Base-by-base conservation (phyloP, 2,113 vertebrate genomes). In the Synchiropus splendidus region DNA sequence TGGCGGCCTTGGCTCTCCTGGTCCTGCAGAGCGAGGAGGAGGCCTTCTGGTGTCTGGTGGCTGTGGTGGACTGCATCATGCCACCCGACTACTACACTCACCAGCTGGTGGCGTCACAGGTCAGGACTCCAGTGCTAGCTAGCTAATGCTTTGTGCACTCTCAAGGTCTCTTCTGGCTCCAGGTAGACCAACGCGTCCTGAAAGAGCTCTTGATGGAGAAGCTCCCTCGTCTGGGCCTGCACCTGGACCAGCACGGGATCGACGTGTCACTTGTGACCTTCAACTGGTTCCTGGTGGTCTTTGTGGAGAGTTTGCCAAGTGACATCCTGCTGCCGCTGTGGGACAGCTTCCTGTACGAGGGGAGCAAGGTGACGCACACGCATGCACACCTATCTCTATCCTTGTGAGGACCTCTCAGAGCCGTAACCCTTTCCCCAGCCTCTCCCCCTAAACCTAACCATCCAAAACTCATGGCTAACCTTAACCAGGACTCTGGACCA, bases 301-400 rank as follows among this genome's bases (percentile, higher is more conserved):
- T 97, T 45, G 89, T 96, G 17, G 94, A 98, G 79, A 90, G 82
- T 58, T 81, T 98, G 32, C 84, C 91, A 47, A 91, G 89, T 1
- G 89, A 89, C 48, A 88, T 97, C 57, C 87, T 98, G 16, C 77
- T 98, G 48, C 80, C 77, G 10, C 82, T 97, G 51, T 98, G 94
- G 95, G 95, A 98, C 13, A 84, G 91, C 51, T 94, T 98, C 77
- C 71, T 98, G 18, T 96, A 91, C 0, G 94, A 98, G 67, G 95
- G 94, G 66, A 89, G 79, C 64, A 98, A 98, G 93, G 91, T 97
- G 68, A 40, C 41, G 6, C 2, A 5, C 12, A 39, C 15, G 17
- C n/a, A 8, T 2, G 14, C 10, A 31, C 10, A 6, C 8, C n/a
- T n/a, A n/a, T n/a, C n/a, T n/a, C n/a, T n/a, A n/a, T n/a, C n/a